Percentiles rank a stretch among this genome's conserved stretches.
phyloP scores from a whole-genome alignment of 1,140 invertebrate species.

The Lysiphlebus fabarum region DNA sequence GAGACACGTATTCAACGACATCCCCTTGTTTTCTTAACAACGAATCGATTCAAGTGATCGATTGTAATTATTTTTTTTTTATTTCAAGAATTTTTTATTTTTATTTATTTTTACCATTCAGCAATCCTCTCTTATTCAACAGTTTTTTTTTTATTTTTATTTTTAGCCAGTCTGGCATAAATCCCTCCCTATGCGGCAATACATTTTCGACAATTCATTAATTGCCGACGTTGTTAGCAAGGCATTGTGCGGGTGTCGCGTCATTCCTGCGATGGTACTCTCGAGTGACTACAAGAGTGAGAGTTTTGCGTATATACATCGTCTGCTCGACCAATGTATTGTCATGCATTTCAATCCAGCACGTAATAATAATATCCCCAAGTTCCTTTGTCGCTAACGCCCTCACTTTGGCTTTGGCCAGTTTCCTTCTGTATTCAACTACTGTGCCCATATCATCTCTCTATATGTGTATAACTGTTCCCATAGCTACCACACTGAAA shows the following conservation, averaged over 20 bases:
- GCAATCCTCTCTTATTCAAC: neutral
- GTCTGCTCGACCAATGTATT: conserved; percentile 25
- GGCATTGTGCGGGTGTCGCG: conserved; percentile 34
- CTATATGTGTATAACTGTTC: neutral
- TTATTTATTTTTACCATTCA: neutral
- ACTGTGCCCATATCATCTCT: neutral
- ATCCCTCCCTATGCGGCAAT: conserved; percentile 28
- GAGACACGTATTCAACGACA: conserved; percentile 4
- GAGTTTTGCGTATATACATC: too few relatives aligned
- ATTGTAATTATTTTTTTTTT: neutral
- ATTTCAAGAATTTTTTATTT: too few relatives aligned
- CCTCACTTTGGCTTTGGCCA: conserved; percentile 24
- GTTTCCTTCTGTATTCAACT: neutral
- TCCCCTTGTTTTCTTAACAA: conserved; percentile 4
- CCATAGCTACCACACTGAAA: too few relatives aligned
- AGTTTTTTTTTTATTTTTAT: conserved; percentile 5
- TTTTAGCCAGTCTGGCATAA: conserved; percentile 9
- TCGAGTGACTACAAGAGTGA: conserved; percentile 23
- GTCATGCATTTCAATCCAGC: conserved; percentile 36
- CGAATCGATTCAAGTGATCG: neutral
- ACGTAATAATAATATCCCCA: conserved; percentile 42
- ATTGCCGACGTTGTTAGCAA: conserved; percentile 44
- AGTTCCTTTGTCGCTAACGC: conserved; percentile 41
- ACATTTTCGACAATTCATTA: conserved; percentile 40
- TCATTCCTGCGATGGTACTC: conserved; percentile 34